Evolutionary conservation across 2,113 vertebrate species (phyloP), one percentile per base, ranked within the genome.

Genomic region (Triplophysa siluroides): DNA sequence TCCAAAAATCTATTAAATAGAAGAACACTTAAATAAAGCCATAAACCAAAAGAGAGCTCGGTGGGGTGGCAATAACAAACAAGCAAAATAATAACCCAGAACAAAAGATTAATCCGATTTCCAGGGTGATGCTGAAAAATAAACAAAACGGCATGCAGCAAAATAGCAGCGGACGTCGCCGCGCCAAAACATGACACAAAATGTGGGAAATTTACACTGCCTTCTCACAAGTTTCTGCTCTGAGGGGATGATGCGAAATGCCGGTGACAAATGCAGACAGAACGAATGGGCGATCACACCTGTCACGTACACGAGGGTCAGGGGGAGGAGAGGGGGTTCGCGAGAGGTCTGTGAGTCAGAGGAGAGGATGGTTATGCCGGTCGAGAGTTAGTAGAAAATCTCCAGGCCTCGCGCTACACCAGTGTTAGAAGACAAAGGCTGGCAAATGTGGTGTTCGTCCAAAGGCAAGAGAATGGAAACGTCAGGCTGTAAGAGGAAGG

Each of bases 361-460:
- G 85, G 73, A 85, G 90, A 83, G 88, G 78, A 60, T 73, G 84
- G 83, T 79, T 87, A 84, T 86, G 82, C 84, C 67, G 82, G 76
- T 88, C 78, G 85, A 90, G 86, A 90, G 93, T 93, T 94, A 94
- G 93, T 93, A 93, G 93, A 93, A 93, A 91, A 93, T 92, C 92
- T 94, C 93, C 91, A 93, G 90, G 91, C 93, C 92, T 80, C 92
- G 90, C 85, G 92, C 91, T 89, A 93, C 90, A 84, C 91, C 93
- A 88, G 92, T 93, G 91, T 93, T 93, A 93, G 93, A 86, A 88
- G 92, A 92, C 89, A 93, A 91, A 91, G 92, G 91, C 90, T 92
- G 93, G 90, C 89, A 90, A 90, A 92, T 91, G 91, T 90, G 90
- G 71, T 92, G 91, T 88, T 94, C 93, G 61, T 94, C 93, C 92